phyloP scores from a whole-genome alignment of 1,140 invertebrate species.

The Drosophila eugracilis region DNA sequence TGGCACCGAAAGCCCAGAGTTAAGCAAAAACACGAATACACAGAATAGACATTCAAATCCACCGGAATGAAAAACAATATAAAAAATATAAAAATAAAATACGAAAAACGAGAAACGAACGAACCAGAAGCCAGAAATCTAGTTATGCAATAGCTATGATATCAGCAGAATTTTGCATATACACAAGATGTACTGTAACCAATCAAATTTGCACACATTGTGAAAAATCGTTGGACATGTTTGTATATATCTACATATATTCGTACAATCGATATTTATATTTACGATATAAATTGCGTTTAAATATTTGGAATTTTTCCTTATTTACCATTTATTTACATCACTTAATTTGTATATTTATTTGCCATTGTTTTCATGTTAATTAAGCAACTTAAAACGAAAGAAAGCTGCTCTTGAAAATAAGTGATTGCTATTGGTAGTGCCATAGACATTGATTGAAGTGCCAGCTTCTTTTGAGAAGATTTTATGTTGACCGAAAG shows the following conservation, averaged over 20 bases:
- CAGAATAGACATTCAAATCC: conserved; percentile 3
- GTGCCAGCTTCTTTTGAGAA: neutral
- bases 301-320: conserved; percentile 6
- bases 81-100: conserved; percentile 1
- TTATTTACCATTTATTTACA: conserved; percentile 11
- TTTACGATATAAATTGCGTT: conserved; percentile 21
- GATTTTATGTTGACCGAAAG: conserved; percentile 11
- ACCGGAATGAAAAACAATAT: conserved; percentile 6
- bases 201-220: conserved; percentile 22
- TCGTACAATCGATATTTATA: conserved; percentile 26
- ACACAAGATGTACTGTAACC: conserved; percentile 4
- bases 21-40: neutral
- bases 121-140: neutral
- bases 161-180: conserved; percentile 20
- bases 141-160: conserved; percentile 6
- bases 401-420: neutral
- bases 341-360: conserved; percentile 1
- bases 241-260: neutral
- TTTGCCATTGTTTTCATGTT: neutral
- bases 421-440: neutral
- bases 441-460: neutral
- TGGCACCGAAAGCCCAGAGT: neutral
- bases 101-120: neutral
- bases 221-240: conserved; percentile 5
- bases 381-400: neutral